These are phyloP conservation scores for Euplagia quadripunctaria DNA, from an alignment of 2,888 invertebrate species.

Conservation along the genomic window DNA sequence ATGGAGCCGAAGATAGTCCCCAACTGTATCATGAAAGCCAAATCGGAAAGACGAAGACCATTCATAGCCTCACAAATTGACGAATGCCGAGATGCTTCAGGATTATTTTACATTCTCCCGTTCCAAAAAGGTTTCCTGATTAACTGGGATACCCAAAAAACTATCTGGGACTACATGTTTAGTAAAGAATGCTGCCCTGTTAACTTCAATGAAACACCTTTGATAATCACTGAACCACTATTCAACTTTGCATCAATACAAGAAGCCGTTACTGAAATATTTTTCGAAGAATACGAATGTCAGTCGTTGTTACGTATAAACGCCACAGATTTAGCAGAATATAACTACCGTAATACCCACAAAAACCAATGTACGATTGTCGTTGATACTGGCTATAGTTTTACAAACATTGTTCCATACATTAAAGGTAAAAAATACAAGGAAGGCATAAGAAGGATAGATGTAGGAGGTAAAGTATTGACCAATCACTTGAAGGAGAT, in stretches of 20 bases:
- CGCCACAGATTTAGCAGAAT: conserved; percentile 93
- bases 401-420: conserved; percentile 97
- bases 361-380: conserved; percentile 91
- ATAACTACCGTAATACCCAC: conserved; percentile 87
- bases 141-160: conserved; percentile 98
- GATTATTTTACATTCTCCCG: conserved; percentile 96
- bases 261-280: conserved; percentile 97
- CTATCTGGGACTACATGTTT: conserved; percentile 98
- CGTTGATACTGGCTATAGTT: conserved; percentile 98
- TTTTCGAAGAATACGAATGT: conserved; percentile 99
- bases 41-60: conserved; percentile 96
- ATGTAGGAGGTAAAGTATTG: conserved; percentile 98
- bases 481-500: conserved; percentile 99
- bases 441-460: conserved; percentile 92
- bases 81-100: conserved; percentile 98
- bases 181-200: conserved; percentile 94
- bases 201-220: conserved; percentile 91
- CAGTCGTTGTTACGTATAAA: conserved; percentile 93
- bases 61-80: conserved; percentile 97
- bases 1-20: conserved; percentile 93
- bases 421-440: conserved; percentile 91
- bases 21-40: conserved; percentile 99
- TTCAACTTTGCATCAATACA: conserved; percentile 97
- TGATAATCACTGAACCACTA: conserved; percentile 97
- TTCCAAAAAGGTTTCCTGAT: conserved; percentile 98